Evolutionary conservation across 2,888 invertebrate species (phyloP).

Genomic region (Heterodera filipjevi): DNA sequence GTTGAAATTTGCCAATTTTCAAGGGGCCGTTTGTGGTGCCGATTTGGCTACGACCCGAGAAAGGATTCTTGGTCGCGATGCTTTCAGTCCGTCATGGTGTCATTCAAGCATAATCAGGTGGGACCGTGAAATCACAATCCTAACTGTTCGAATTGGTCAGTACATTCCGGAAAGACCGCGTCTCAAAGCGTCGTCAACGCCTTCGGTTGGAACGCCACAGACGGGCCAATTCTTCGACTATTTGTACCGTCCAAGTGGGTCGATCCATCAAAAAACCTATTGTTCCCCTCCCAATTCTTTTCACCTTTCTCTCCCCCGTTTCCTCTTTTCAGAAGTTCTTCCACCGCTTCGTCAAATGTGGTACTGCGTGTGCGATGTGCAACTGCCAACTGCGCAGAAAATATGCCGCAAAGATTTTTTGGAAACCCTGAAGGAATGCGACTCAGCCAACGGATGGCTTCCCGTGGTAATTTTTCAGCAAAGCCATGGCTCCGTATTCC

Average conservation of each 20-base stretch:
- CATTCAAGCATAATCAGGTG: slow-evolving; percentile 54
- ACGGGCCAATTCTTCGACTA: slow-evolving; percentile 43
- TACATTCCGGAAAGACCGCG: slow-evolving; percentile 61
- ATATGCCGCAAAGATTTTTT: slow-evolving; percentile 40
- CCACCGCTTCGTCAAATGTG: slow-evolving; percentile 68
- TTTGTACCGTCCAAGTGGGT: slow-evolving; percentile 44
- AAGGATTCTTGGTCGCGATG: slow-evolving; percentile 78
- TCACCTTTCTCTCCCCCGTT: not conserved
- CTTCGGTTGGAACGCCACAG: slow-evolving; percentile 8
- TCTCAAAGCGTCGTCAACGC: slow-evolving; percentile 43
- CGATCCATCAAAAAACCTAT: not conserved
- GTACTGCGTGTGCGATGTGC: slow-evolving; percentile 68
- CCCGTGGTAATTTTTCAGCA: slow-evolving; percentile 36
- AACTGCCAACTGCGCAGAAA: slow-evolving; percentile 56
- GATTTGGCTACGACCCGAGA: slow-evolving; percentile 87
- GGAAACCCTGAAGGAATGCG: slow-evolving; percentile 31
- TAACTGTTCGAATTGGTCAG: not conserved
- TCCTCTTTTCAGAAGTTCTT: slow-evolving; percentile 46
- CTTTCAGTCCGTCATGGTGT: slow-evolving; percentile 76
- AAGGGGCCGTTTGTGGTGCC: slow-evolving; percentile 79
- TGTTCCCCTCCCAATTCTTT: not conserved
- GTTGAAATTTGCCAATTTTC: not conserved
- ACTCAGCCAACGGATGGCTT: slow-evolving; percentile 51
- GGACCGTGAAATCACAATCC: no score
- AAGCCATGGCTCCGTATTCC: no score